Base-by-base conservation (phyloP, 2,113 vertebrate genomes). In the Erythrocercus mccallii region DNA sequence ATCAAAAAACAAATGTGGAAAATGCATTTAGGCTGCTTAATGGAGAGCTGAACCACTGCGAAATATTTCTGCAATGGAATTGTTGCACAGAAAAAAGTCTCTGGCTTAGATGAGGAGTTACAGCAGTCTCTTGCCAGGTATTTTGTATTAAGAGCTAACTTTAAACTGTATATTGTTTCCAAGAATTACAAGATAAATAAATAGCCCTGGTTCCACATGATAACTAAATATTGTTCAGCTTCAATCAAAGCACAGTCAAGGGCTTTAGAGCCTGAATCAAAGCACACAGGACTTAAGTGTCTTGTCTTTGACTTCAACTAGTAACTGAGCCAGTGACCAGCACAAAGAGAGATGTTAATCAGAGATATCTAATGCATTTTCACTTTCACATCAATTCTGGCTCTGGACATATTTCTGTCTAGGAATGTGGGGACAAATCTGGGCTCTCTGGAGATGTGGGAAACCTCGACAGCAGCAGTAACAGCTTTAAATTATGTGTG, bases 151-250 rank as follows among this genome's bases (percentile, higher is more conserved):
- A 68, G n/a, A 94, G 15, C 73, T 87, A 87, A 81, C 70, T 91
- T 95, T 76, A 94, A 92, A 91, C 45, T 60, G 24, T 38, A 33
- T 9, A 7, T 70, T 86, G 33, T 89, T 94, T 89, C 81, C 69
- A 79, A 64, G 64, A 94, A 85, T 88, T 86, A 77, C 56, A 51
- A 81, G 65, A 84, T 86, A 90, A 90, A 90, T 86, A 95, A 91
- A 91, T 40, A 95, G 31, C 14, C 40, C 37, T 69, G 30, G 37
- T 68, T 92, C 70, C n/a, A 69, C 61, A 42, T 1, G 0, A 23
- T 37, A 89, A 74, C 65, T 92, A 76, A 94, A 64, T 37, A 42
- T 51, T 71, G n/a, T 56, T 86, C 72, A 64, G 31, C 57, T 94
- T 92, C 78, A 90, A 12, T 91, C 53, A 90, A 84, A 84, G 80